Evolutionary conservation across 1,140 invertebrate genomes (phyloP).

Genomic region (Drosophila obscura): DNA sequence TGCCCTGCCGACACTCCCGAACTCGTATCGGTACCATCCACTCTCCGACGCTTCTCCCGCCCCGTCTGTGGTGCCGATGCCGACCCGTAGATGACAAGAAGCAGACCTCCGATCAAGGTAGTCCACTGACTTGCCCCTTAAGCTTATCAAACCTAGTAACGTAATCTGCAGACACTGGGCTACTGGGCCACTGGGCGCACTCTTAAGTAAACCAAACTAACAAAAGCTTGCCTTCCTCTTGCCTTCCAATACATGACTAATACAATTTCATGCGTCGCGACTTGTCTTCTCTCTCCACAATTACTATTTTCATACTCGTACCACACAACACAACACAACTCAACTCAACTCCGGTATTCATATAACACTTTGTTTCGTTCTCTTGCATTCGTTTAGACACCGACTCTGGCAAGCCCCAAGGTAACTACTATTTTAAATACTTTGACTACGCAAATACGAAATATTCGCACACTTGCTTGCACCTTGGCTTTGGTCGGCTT

Average conservation of each 20-base stretch:
- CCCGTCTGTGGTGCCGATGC: slow-evolving; percentile 33
- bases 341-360: neutral
- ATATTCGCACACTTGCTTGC: slow-evolving; percentile 1
- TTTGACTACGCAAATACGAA: slow-evolving; percentile 2
- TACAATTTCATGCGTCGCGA: too few relatives aligned
- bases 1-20: slow-evolving; percentile 22
- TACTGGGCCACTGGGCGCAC: slow-evolving; percentile 9
- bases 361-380: slow-evolving; percentile 36
- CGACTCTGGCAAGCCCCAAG: slow-evolving; percentile 66
- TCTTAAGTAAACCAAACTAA: slow-evolving; percentile 15
- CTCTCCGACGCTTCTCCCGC: slow-evolving; percentile 35
- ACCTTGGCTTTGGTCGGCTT: slow-evolving; percentile 11
- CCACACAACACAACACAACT: slow-evolving; percentile 2
- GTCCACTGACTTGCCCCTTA: slow-evolving; percentile 21
- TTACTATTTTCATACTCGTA: neutral
- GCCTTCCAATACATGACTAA: slow-evolving; percentile 2
- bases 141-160: slow-evolving; percentile 26
- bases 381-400: slow-evolving; percentile 49
- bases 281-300: neutral
- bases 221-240: neutral
- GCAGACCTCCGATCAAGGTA: slow-evolving; percentile 73
- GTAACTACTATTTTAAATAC: slow-evolving; percentile 60
- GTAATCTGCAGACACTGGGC: neutral
- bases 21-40: slow-evolving; percentile 18
- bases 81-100: slow-evolving; percentile 73